phyloP scores from a whole-genome alignment of 2,113 vertebrate genomes.

The Promerops cafer region DNA sequence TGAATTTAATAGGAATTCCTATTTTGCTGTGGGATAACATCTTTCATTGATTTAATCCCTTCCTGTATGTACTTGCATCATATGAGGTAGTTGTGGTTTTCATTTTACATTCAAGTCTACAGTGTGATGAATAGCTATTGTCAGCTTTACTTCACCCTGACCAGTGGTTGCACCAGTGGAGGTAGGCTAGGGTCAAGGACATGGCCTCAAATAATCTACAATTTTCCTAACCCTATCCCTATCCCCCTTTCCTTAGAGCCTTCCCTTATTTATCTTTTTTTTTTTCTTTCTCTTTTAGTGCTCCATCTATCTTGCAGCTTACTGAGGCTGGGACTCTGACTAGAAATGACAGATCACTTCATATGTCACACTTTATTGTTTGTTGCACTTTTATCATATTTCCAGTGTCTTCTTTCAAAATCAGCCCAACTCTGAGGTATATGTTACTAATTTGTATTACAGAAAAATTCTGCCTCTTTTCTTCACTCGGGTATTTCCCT shows the following conservation, averaged over 20 bases:
- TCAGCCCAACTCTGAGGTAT: not conserved
- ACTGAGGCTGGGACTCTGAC: not conserved
- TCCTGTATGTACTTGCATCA: conserved; percentile 54
- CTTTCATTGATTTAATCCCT: conserved; percentile 72
- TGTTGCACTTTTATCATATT: not conserved
- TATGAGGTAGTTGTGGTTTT: conserved; percentile 63
- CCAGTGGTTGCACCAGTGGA: conserved; percentile 23
- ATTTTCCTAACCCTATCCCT: not conserved
- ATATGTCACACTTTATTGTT: not conserved
- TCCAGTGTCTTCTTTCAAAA: not conserved
- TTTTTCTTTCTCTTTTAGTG: not conserved
- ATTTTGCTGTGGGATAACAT: conserved; percentile 69
- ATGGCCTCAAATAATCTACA: conserved; percentile 8
- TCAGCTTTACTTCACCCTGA: conserved; percentile 57
- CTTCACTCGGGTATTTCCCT: not conserved
- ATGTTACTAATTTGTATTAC: not conserved
- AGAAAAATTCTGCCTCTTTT: not conserved
- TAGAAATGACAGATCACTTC: conserved; percentile 20
- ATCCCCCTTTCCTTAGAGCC: not conserved
- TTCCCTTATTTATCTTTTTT: not conserved
- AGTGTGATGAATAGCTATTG: conserved; percentile 66
- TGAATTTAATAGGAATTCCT: conserved; percentile 68
- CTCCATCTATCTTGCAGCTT: not conserved
- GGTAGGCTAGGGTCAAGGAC: conserved; percentile 23
- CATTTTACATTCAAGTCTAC: conserved; percentile 63